Conservation (phyloP, 1,140 invertebrate species). For the Octopus sinensis region DNA sequence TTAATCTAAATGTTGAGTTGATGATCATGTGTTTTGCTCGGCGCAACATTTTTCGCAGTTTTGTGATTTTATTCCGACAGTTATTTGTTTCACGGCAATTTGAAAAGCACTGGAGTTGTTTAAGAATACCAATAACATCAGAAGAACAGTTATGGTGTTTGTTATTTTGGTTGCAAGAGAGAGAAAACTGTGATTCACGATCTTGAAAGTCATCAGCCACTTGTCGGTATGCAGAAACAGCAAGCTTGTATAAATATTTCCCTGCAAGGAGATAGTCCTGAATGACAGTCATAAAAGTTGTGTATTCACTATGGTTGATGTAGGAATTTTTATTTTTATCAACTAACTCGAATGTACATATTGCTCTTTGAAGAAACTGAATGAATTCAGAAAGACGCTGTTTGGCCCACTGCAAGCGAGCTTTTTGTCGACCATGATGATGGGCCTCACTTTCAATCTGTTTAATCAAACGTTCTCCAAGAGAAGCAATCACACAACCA, state of each 20-base stretch:
- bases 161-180: background rate
- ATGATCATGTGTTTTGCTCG: background rate
- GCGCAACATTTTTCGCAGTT: background rate
- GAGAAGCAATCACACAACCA: background rate
- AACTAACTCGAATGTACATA: background rate
- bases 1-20: background rate
- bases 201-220: background rate
- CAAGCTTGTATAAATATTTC: background rate
- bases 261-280: background rate
- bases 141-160: background rate
- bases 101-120: background rate
- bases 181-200: background rate
- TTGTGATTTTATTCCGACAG: background rate
- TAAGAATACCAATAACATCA: background rate
- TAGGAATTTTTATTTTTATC: background rate
- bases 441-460: background rate
- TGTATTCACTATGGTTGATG: background rate
- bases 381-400: background rate
- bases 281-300: background rate
- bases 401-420: background rate
- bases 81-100: background rate
- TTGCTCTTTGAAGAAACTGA: background rate
- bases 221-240: background rate
- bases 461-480: background rate
- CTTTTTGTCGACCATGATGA: background rate